A percentile compares a stretch with the other conserved stretches of the same genome.
These are phyloP conservation scores for Eubasilissa regina DNA, from an alignment of 1,140 invertebrate genomes.

Conservation along the genomic window DNA sequence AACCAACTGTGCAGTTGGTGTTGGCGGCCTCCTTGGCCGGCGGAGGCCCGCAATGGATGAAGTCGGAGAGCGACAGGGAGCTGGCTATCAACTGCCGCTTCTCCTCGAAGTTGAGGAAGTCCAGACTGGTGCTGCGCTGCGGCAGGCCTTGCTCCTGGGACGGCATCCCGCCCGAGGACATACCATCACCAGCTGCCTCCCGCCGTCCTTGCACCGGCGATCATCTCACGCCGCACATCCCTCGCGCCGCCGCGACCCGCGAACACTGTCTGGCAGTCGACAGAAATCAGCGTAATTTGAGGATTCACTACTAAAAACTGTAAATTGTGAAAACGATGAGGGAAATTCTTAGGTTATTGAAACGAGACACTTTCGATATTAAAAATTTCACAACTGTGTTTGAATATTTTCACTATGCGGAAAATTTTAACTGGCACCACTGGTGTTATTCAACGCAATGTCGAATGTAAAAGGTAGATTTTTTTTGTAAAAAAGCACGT, in stretches of 20 bases:
- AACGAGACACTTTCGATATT: neutral
- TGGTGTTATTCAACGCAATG: slow-evolving; percentile 5
- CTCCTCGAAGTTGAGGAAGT: slow-evolving; percentile 93
- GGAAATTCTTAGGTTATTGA: neutral
- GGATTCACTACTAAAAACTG: neutral
- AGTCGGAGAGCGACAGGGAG: slow-evolving; percentile 88
- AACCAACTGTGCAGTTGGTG: slow-evolving; percentile 64
- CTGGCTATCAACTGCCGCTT: slow-evolving; percentile 91
- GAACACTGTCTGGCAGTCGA: neutral
- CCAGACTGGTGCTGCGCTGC: slow-evolving; percentile 87
- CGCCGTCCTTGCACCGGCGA: slow-evolving; percentile 52
- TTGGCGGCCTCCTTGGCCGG: slow-evolving; percentile 73
- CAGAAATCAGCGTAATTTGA: too few species aligned
- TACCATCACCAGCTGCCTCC: slow-evolving; percentile 54
- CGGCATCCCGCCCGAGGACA: slow-evolving; percentile 65
- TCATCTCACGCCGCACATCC: slow-evolving; percentile 24
- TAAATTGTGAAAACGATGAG: neutral
- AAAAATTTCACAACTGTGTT: neutral
- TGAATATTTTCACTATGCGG: neutral
- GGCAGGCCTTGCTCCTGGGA: slow-evolving; percentile 66
- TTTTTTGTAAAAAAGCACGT: slow-evolving; percentile 38
- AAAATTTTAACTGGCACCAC: neutral
- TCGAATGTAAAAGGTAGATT: neutral
- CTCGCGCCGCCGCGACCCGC: neutral
- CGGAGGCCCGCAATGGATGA: slow-evolving; percentile 80